These are phyloP conservation scores for Vidua chalybeata DNA, from an alignment of 2,113 vertebrate genomes.

Conservation along the genomic window DNA sequence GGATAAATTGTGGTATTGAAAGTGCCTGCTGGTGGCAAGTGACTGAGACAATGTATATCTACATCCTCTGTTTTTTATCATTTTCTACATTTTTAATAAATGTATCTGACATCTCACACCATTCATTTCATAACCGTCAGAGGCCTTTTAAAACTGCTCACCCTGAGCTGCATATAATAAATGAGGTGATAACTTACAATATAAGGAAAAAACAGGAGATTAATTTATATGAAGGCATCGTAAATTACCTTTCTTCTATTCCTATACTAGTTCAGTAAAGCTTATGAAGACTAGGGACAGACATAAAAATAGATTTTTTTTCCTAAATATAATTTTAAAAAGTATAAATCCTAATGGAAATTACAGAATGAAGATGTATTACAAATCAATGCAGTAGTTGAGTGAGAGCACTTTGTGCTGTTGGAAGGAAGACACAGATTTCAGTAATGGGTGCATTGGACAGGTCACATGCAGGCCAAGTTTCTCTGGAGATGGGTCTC, in stretches of 20 bases:
- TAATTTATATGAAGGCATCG: conserved; percentile 44
- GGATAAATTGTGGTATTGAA: conserved; percentile 20
- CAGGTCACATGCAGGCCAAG: not conserved
- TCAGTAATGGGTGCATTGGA: not conserved
- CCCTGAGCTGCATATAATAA: conserved; percentile 45
- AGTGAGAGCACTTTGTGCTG: not conserved
- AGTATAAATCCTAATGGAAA: conserved; percentile 48
- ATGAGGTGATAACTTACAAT: conserved; percentile 34
- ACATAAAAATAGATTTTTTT: conserved; percentile 55
- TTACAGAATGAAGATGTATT: conserved; percentile 26
- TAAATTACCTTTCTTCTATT: conserved; percentile 46
- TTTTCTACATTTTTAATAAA: conserved; percentile 49
- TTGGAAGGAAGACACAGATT: not conserved
- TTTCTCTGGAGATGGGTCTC: not conserved
- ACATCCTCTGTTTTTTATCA: conserved; percentile 31
- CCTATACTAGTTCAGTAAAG: not conserved
- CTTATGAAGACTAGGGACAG: not conserved
- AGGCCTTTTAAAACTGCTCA: conserved; percentile 48
- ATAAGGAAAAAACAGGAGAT: conserved; percentile 53
- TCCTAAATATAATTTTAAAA: conserved; percentile 19
- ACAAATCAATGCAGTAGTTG: not conserved
- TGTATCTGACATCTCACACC: conserved; percentile 39
- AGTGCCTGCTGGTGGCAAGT: conserved; percentile 9
- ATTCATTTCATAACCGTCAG: conserved; percentile 36
- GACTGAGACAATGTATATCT: conserved; percentile 21